Conservation (phyloP, 2,113 vertebrate species). For the Casuarius casuarius region DNA sequence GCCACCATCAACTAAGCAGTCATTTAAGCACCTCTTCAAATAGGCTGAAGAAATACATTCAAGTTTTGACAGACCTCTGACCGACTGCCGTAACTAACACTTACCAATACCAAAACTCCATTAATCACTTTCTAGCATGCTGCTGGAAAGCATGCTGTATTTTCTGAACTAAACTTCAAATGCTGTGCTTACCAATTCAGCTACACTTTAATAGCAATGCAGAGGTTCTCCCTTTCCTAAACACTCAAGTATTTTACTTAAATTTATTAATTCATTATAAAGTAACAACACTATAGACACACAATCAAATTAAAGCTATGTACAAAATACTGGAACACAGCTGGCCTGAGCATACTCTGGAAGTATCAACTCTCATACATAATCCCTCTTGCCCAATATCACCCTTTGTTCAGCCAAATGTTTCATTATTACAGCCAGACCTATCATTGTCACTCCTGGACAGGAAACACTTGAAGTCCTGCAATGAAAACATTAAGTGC, state of each 20-base stretch:
- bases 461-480: conserved; percentile 52
- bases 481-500: conserved; percentile 16
- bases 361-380: background rate
- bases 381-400: conserved; percentile 29
- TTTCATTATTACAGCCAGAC: conserved; percentile 34
- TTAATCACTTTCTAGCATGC: background rate
- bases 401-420: conserved; percentile 44
- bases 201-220: background rate
- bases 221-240: background rate
- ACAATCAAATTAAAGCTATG: background rate
- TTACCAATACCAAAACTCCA: background rate
- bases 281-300: background rate
- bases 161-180: background rate
- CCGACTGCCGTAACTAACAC: background rate
- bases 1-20: background rate
- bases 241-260: background rate
- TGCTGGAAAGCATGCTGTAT: fast-evolving
- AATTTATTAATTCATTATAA: background rate
- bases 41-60: background rate
- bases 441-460: conserved; percentile 16
- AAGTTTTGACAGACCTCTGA: background rate
- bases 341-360: fast-evolving
- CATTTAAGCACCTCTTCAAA: background rate
- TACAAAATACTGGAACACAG: background rate
- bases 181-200: background rate